These are phyloP conservation scores for Bombus huntii DNA, from an alignment of 1,140 invertebrate genomes.

Conservation along the genomic window DNA sequence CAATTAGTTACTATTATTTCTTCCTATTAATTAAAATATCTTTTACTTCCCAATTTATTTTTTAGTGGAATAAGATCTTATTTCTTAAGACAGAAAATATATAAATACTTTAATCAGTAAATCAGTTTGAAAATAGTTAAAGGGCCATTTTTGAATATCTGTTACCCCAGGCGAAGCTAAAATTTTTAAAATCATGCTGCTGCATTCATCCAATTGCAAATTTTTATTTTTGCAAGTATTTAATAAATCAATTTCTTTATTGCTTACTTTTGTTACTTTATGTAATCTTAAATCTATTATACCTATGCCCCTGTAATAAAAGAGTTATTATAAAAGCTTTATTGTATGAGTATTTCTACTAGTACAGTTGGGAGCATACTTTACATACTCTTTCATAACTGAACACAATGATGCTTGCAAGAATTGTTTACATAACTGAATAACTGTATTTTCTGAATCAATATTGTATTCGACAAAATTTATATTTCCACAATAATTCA, in stretches of 20 bases:
- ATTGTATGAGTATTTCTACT: not conserved
- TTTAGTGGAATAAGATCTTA: not conserved
- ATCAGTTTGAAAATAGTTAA: constrained; percentile 42
- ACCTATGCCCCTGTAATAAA: constrained; percentile 19
- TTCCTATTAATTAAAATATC: constrained; percentile 32
- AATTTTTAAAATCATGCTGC: constrained; percentile 33
- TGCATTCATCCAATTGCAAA: not conserved
- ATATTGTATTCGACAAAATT: constrained; percentile 46
- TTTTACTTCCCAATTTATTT: not conserved
- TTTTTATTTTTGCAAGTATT: constrained; percentile 2
- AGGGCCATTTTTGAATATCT: constrained; percentile 56
- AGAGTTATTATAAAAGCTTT: not conserved
- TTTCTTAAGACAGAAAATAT: not conserved
- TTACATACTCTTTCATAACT: constrained; percentile 40
- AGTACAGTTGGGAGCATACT: not conserved
- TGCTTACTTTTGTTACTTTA: constrained; percentile 48
- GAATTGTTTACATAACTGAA: constrained; percentile 40
- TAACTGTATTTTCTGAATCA: constrained; percentile 22
- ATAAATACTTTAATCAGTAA: constrained; percentile 32
- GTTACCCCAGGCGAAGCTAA: constrained; percentile 22
- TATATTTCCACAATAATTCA: constrained; percentile 49
- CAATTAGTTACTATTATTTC: constrained; percentile 58
- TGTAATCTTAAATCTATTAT: constrained; percentile 45
- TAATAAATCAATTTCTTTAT: constrained; percentile 41
- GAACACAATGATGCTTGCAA: constrained; percentile 56